These are phyloP conservation scores for Cryptotis parvus DNA, from an alignment of 2,113 vertebrate genomes.

Conservation along the genomic window DNA sequence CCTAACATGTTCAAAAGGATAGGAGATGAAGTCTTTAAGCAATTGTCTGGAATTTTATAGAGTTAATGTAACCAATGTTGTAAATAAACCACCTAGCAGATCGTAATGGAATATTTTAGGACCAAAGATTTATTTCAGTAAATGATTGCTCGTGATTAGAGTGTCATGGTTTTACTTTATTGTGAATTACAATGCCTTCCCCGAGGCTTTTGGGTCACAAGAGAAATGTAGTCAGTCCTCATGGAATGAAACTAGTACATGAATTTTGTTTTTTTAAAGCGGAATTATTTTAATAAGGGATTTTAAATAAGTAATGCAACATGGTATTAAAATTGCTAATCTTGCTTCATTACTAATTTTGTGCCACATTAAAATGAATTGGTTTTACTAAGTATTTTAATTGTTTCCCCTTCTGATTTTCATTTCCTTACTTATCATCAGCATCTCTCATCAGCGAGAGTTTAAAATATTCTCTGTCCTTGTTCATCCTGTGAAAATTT, in stretches of 20 bases:
- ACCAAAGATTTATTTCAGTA: constrained; percentile 19
- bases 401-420: constrained; percentile 79
- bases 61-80: constrained; percentile 63
- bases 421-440: constrained; percentile 72
- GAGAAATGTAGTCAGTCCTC: constrained; percentile 27
- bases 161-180: constrained; percentile 53
- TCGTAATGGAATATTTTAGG: constrained; percentile 65
- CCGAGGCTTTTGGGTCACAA: constrained; percentile 16
- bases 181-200: constrained; percentile 15
- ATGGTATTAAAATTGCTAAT: constrained; percentile 70
- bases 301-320: constrained; percentile 67
- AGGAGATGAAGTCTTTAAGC: constrained; percentile 51
- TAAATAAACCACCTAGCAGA: neutral
- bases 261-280: constrained; percentile 47
- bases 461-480: constrained; percentile 68
- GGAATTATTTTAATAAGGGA: constrained; percentile 69
- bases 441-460: constrained; percentile 61
- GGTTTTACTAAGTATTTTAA: constrained; percentile 76
- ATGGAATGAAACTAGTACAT: constrained; percentile 13
- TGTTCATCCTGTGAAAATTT: constrained; percentile 58
- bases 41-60: constrained; percentile 59
- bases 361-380: constrained; percentile 74
- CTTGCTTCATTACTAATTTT: constrained; percentile 68
- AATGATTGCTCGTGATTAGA: constrained; percentile 68
- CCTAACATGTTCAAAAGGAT: constrained; percentile 69